Evolutionary conservation across 35 echinoderm and acorn worm species (phyloP).

Genomic region (Ophiothrix spiculata): DNA sequence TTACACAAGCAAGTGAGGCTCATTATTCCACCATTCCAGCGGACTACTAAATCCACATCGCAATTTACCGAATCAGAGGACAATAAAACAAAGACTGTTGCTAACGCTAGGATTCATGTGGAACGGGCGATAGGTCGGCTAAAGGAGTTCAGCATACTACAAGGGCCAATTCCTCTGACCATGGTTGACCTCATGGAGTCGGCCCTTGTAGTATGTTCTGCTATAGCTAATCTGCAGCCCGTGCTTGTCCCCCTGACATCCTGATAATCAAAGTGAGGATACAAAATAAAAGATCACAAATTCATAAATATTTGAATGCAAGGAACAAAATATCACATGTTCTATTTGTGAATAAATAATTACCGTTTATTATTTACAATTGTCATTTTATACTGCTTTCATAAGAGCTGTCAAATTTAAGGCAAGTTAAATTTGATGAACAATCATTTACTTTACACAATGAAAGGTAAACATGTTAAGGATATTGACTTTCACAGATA

Average conservation of each 20-base stretch:
- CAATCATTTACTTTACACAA: too few species aligned
- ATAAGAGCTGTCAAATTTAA: neutral
- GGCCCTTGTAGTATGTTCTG: slow-evolving; percentile 63
- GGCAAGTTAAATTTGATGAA: neutral
- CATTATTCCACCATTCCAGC: slow-evolving; percentile 65
- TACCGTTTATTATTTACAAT: neutral
- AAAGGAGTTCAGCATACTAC: slow-evolving; percentile 68
- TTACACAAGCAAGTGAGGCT: slow-evolving; percentile 65
- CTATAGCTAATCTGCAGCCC: slow-evolving; percentile 65
- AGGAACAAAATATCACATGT: neutral
- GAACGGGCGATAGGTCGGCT: slow-evolving; percentile 67
- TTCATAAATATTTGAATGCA: neutral
- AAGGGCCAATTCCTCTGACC: slow-evolving; percentile 59
- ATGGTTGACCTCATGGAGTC: slow-evolving; percentile 77
- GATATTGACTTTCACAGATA: too few species aligned
- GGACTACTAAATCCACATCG: slow-evolving; percentile 43
- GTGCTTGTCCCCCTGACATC: slow-evolving; percentile 54
- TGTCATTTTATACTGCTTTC: neutral
- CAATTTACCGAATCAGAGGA: slow-evolving; percentile 57
- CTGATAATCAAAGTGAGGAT: neutral
- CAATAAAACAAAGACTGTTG: slow-evolving; percentile 59
- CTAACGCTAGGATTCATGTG: slow-evolving; percentile 75
- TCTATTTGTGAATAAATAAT: neutral
- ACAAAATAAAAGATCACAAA: neutral
- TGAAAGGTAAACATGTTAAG: too few species aligned